A percentile compares a stretch with the other conserved stretches of the same genome.
phyloP scores from a whole-genome alignment of 2,888 invertebrate species.

The Spisula solida region DNA sequence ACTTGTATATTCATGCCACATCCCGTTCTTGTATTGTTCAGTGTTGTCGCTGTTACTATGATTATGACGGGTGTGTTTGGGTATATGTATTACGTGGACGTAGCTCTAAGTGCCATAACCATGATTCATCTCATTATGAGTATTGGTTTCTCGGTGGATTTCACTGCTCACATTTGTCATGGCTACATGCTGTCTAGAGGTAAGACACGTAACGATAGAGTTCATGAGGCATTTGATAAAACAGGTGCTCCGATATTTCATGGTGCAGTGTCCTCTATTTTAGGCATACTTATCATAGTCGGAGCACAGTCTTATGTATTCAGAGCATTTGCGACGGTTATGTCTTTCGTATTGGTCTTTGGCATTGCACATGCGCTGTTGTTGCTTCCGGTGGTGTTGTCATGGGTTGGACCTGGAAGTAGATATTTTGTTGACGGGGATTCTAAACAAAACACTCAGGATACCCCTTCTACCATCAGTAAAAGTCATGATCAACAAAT shows the following conservation, averaged over 20 bases:
- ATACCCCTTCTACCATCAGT: background rate
- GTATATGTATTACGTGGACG: slow-evolving; percentile 68
- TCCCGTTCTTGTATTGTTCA: slow-evolving; percentile 75
- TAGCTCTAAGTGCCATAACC: slow-evolving; percentile 81
- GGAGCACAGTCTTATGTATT: slow-evolving; percentile 73
- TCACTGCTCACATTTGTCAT: slow-evolving; percentile 77
- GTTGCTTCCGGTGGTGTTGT: slow-evolving; percentile 73
- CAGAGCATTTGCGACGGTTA: slow-evolving; percentile 74
- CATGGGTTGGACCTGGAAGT: slow-evolving; percentile 58
- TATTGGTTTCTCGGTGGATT: slow-evolving; percentile 83
- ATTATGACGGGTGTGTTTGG: slow-evolving; percentile 82
- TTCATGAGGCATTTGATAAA: slow-evolving; percentile 63
- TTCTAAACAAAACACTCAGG: background rate
- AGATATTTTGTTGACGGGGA: background rate
- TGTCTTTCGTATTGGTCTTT: slow-evolving; percentile 74
- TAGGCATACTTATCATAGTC: slow-evolving; percentile 73
- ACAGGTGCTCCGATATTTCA: slow-evolving; percentile 76
- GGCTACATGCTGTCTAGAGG: slow-evolving; percentile 69
- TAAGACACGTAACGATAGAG: slow-evolving; percentile 57
- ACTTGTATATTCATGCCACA: slow-evolving; percentile 82
- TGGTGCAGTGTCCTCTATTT: slow-evolving; percentile 72
- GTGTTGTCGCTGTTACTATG: slow-evolving; percentile 77
- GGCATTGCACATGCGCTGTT: slow-evolving; percentile 72
- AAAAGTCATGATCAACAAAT: background rate
- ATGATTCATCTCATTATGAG: slow-evolving; percentile 83